These are phyloP conservation scores for Drosophila burlai DNA, from an alignment of 1,140 invertebrate genomes.

Conservation along the genomic window DNA sequence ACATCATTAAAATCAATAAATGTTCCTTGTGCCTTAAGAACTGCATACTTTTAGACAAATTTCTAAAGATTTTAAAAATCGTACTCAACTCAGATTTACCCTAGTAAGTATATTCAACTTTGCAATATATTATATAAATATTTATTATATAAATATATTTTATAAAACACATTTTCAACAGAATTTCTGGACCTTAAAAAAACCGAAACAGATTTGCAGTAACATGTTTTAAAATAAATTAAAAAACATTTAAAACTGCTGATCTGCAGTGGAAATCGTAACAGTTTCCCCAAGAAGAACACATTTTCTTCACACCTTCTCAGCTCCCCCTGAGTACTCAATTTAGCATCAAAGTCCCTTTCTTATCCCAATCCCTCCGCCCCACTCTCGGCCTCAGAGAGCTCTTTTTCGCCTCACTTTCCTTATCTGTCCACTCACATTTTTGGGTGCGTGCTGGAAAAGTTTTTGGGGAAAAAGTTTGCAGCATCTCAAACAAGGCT, in stretches of 20 bases:
- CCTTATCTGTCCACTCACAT: constrained; percentile 33
- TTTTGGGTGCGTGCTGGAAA: constrained; percentile 58
- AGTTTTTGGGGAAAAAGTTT: constrained; percentile 66
- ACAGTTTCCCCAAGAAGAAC: neutral
- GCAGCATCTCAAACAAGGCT: constrained; percentile 43
- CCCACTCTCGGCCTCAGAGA: constrained; percentile 37
- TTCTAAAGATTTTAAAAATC: too few relatives aligned
- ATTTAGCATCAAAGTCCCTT: constrained; percentile 43
- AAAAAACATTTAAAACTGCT: neutral
- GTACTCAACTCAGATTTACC: too few relatives aligned
- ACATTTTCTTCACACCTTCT: constrained; percentile 20
- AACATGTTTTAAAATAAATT: neutral
- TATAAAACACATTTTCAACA: too few relatives aligned
- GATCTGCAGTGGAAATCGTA: constrained; percentile 21
- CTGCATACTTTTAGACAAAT: too few relatives aligned
- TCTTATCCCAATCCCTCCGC: constrained; percentile 3
- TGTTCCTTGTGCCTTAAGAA: too few relatives aligned
- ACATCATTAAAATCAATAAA: neutral
- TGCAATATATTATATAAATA: too few relatives aligned
- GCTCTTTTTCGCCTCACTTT: constrained; percentile 22
- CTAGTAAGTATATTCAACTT: too few relatives aligned
- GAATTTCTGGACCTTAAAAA: too few relatives aligned
- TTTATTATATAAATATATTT: too few relatives aligned
- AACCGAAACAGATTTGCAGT: neutral
- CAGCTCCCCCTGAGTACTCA: constrained; percentile 17